Conservation (phyloP, 2,113 vertebrate species). For the Condylura cristata region DNA sequence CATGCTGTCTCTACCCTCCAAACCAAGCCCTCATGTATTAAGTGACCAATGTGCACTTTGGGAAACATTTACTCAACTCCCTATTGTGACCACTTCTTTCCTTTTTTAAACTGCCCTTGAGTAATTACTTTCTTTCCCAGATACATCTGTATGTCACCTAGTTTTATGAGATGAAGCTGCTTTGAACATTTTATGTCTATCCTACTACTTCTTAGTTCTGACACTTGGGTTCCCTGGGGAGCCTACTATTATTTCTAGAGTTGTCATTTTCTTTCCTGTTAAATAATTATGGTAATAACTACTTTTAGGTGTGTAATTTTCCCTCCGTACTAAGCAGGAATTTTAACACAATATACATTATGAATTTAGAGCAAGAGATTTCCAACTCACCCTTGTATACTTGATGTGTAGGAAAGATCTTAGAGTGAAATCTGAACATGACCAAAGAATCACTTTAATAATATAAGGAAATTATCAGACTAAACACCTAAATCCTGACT, state of each 20-base stretch:
- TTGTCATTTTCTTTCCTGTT: not conserved
- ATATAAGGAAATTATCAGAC: not conserved
- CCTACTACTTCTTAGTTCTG: not conserved
- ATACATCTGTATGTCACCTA: not conserved
- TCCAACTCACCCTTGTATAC: not conserved
- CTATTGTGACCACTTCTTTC: not conserved
- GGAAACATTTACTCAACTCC: not conserved
- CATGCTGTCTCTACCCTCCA: not conserved
- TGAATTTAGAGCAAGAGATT: not conserved
- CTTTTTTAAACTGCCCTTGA: not conserved
- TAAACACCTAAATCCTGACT: not conserved
- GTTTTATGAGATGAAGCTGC: not conserved
- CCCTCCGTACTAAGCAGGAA: not conserved
- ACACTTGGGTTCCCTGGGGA: not conserved
- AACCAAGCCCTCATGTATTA: not conserved
- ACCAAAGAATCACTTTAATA: not conserved
- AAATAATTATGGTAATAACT: not conserved
- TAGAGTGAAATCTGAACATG: not conserved
- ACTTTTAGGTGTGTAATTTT: not conserved
- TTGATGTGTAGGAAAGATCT: not conserved
- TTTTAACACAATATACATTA: not conserved
- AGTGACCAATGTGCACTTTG: not conserved
- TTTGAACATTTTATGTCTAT: not conserved
- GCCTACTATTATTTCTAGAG: constrained; percentile 6
- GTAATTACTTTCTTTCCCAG: not conserved